These are phyloP conservation scores for Centrocercus urophasianus DNA, from an alignment of 2,113 vertebrate genomes.

Conservation along the genomic window DNA sequence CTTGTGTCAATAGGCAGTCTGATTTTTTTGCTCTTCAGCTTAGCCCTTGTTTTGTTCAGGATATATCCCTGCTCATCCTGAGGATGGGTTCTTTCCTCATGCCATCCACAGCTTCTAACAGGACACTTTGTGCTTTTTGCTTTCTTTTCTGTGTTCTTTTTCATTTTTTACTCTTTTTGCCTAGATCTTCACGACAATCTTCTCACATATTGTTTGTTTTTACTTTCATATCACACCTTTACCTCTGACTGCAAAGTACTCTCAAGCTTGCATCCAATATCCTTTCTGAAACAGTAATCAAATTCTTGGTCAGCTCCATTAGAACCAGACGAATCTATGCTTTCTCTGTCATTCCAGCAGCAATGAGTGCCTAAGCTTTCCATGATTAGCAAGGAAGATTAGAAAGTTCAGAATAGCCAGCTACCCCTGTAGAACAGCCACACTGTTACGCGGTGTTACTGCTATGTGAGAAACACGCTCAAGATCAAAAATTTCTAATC, in stretches of 20 bases:
- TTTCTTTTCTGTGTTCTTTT: neutral
- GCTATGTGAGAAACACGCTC: no score
- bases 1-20: neutral
- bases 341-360: neutral
- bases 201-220: neutral
- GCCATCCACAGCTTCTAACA: neutral
- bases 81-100: neutral
- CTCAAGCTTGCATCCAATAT: rapidly evolving
- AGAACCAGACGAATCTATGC: neutral
- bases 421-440: neutral
- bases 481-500: no score
- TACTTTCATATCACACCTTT: neutral
- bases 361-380: neutral
- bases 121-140: neutral
- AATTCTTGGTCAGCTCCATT: neutral
- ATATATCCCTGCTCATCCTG: neutral
- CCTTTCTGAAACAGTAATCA: neutral
- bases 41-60: neutral
- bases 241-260: neutral
- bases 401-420: neutral
- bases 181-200: neutral
- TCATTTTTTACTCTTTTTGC: neutral
- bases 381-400: neutral
- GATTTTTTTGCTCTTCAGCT: neutral
- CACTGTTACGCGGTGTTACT: rapidly evolving